Percentiles rank a stretch among this genome's conserved stretches.
These are phyloP conservation scores for Drosophila bocki DNA, from an alignment of 1,140 invertebrate genomes.

Conservation along the genomic window DNA sequence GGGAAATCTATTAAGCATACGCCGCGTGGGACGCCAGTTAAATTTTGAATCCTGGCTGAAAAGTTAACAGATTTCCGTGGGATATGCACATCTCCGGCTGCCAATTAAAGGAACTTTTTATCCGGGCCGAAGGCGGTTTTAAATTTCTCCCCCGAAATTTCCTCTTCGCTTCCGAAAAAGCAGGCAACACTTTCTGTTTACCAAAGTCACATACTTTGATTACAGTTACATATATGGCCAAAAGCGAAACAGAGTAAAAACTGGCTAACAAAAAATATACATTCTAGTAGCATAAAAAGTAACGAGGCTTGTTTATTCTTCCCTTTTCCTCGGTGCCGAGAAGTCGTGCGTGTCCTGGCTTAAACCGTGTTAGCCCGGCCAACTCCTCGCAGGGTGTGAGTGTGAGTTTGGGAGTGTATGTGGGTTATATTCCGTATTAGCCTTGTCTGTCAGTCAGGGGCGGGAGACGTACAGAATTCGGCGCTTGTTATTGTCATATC, in stretches of 20 bases:
- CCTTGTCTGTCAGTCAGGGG: slow-evolving; percentile 43
- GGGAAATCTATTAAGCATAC: slow-evolving; percentile 53
- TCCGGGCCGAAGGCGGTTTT: slow-evolving; percentile 49
- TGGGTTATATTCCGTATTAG: slow-evolving; percentile 49
- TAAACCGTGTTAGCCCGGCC: slow-evolving; percentile 59
- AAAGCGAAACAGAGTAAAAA: slow-evolving; percentile 9
- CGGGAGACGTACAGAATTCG: slow-evolving; percentile 39
- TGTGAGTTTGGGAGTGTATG: slow-evolving; percentile 1
- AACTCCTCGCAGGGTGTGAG: slow-evolving; percentile 18
- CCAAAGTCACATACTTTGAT: slow-evolving; percentile 69
- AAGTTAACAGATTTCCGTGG: slow-evolving; percentile 42
- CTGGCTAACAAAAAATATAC: slow-evolving; percentile 17
- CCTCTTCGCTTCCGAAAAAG: slow-evolving; percentile 19
- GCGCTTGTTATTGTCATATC: slow-evolving; percentile 80
- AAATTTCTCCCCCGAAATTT: slow-evolving; percentile 21
- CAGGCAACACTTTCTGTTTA: slow-evolving; percentile 62
- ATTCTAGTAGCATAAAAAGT: slow-evolving; percentile 65
- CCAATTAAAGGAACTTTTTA: slow-evolving; percentile 67
- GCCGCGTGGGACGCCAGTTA: slow-evolving; percentile 34
- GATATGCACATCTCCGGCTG: slow-evolving; percentile 44
- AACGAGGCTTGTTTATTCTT: slow-evolving; percentile 70
- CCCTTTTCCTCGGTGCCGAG: slow-evolving; percentile 18
- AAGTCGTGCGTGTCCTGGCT: slow-evolving; percentile 69
- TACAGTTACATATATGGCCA: slow-evolving; percentile 57
- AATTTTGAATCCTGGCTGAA: slow-evolving; percentile 29